These are phyloP conservation scores for Apostichopus parvimensis DNA, from an alignment of 35 echinoderm and acorn worm species.

Conservation along the genomic window DNA sequence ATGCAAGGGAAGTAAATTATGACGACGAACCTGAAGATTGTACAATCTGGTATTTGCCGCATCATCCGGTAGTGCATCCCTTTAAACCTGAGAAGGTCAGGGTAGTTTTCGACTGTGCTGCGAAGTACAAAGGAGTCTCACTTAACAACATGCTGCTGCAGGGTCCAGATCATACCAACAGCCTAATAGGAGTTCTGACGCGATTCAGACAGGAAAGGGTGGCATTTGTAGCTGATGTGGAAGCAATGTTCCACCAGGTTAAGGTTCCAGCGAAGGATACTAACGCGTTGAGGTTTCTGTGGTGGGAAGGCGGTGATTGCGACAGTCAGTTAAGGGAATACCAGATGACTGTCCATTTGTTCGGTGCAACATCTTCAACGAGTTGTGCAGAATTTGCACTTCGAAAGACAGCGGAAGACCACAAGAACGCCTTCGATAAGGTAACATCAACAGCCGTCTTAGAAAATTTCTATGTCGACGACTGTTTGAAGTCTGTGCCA, in stretches of 20 bases:
- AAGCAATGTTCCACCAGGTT: slow-evolving; percentile 68
- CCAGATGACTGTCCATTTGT: slow-evolving; percentile 16
- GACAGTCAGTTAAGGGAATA: slow-evolving; percentile 9
- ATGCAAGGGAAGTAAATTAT: slow-evolving; percentile 29
- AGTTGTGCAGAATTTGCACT: slow-evolving; percentile 60
- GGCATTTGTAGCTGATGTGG: slow-evolving; percentile 33
- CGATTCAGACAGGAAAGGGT: slow-evolving; percentile 44
- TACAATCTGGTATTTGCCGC: slow-evolving; percentile 60
- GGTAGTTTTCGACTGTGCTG: too few relatives aligned
- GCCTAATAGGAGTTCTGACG: slow-evolving; percentile 40
- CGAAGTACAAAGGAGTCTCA: slow-evolving; percentile 23
- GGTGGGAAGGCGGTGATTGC: slow-evolving; percentile 58
- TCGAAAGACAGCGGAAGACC: slow-evolving; percentile 53
- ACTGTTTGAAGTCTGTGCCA: slow-evolving; percentile 25
- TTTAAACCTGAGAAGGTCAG: slow-evolving; percentile 58
- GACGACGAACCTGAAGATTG: background rate
- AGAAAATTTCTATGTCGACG: slow-evolving; percentile 38
- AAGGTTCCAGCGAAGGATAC: slow-evolving; percentile 19
- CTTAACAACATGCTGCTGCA: slow-evolving; percentile 58
- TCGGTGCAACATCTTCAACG: slow-evolving; percentile 7
- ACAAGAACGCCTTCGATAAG: background rate
- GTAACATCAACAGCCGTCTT: background rate
- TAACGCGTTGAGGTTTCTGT: slow-evolving; percentile 42
- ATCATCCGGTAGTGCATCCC: slow-evolving; percentile 49
- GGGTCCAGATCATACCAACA: slow-evolving; percentile 60